phyloP scores from a whole-genome alignment of 1,140 invertebrate genomes.

The Mylabris phalerata region DNA sequence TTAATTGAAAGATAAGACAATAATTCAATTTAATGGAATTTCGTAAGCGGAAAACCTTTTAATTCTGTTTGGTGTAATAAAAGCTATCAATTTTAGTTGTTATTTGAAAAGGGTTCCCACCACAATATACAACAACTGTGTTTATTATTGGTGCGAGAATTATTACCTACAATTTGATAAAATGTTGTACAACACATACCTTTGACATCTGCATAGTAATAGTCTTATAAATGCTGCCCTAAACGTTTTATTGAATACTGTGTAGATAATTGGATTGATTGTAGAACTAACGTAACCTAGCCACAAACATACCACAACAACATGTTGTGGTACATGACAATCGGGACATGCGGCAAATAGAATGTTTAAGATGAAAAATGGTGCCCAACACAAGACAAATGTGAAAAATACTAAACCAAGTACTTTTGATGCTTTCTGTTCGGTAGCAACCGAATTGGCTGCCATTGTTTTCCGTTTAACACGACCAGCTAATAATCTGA shows the following conservation, averaged over 20 bases:
- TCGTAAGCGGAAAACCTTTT: no score
- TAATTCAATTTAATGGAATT: no score
- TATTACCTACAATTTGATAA: background rate
- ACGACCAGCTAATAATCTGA: constrained; percentile 58
- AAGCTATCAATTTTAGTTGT: no score
- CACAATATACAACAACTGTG: background rate
- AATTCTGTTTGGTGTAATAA: no score
- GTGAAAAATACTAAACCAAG: constrained; percentile 84
- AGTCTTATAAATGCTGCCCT: constrained; percentile 74
- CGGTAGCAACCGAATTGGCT: constrained; percentile 71
- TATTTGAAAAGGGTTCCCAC: no score
- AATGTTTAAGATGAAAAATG: constrained; percentile 83
- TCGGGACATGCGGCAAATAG: constrained; percentile 67
- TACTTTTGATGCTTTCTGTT: constrained; percentile 78
- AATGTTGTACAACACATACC: constrained; percentile 43
- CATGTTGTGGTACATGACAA: constrained; percentile 61
- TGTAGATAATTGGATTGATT: constrained; percentile 81
- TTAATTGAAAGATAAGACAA: no score
- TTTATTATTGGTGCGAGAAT: background rate
- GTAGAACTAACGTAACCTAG: constrained; percentile 84
- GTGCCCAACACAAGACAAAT: constrained; percentile 85
- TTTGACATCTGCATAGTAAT: constrained; percentile 66
- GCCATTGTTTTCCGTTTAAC: constrained; percentile 58
- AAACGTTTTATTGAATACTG: constrained; percentile 83
- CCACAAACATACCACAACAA: constrained; percentile 76